A percentile compares a stretch with the other conserved stretches of the same genome.
phyloP scores from a whole-genome alignment of 2,888 invertebrate species.

The Lysandra bellargus region DNA sequence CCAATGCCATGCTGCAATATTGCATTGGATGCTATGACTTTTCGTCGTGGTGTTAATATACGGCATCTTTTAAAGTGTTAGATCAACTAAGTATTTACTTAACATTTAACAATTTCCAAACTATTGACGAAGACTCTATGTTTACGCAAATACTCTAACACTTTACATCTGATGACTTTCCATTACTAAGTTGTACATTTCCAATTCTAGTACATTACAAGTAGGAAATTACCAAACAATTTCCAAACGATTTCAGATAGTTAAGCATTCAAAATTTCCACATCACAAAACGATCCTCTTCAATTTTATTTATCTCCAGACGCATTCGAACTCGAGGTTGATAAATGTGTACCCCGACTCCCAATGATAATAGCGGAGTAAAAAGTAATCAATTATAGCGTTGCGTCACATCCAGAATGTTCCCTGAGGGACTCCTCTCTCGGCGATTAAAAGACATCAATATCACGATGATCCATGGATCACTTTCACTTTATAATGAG shows the following conservation, averaged over 20 bases:
- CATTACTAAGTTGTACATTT: background rate
- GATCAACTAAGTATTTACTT: background rate
- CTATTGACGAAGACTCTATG: background rate
- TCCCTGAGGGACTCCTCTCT: slow-evolving; percentile 42
- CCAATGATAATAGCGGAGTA: slow-evolving; percentile 37
- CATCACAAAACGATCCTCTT: slow-evolving; percentile 18
- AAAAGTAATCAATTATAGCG: slow-evolving; percentile 42
- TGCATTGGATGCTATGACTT: too few relatives aligned
- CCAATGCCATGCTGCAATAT: too few relatives aligned
- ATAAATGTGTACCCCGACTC: slow-evolving; percentile 30
- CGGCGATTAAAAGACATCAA: slow-evolving; percentile 49
- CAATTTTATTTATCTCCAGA: slow-evolving; percentile 22
- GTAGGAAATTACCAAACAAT: background rate
- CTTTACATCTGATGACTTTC: background rate
- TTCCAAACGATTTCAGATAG: background rate
- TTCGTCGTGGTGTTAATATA: too few relatives aligned
- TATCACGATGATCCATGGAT: slow-evolving; percentile 53
- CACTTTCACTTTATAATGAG: slow-evolving; percentile 55
- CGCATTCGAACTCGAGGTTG: slow-evolving; percentile 26
- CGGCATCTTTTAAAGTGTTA: too few relatives aligned
- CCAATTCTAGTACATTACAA: too few relatives aligned
- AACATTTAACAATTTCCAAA: background rate
- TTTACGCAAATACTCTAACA: background rate
- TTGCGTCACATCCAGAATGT: slow-evolving; percentile 40
- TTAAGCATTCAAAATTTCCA: background rate